phyloP scores from a whole-genome alignment of 2,797 vertebrate species.

The Chloroceryle amazona region DNA sequence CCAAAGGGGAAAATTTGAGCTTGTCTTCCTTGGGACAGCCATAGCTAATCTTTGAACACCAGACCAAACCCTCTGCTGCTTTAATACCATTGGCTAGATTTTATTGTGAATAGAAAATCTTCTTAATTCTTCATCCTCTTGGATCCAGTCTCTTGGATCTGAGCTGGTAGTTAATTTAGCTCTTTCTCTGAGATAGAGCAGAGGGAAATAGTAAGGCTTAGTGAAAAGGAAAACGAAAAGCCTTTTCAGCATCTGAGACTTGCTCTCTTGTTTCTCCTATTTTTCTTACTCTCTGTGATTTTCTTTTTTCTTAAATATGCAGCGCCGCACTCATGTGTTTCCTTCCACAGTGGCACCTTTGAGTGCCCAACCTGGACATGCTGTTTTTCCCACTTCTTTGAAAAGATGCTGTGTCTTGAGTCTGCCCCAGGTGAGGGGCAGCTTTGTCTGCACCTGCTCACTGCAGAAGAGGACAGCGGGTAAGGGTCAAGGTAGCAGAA shows the following conservation, averaged over 20 bases:
- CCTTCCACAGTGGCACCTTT: background rate
- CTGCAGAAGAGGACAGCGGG: background rate
- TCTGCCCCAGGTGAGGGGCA: background rate
- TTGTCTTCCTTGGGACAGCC: slow-evolving; percentile 11
- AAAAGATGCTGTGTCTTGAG: background rate
- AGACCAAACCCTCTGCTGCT: slow-evolving; percentile 35
- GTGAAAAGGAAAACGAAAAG: background rate
- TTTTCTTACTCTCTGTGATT: background rate
- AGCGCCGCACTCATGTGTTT: rapidly evolving
- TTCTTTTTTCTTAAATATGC: background rate
- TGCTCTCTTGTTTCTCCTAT: background rate
- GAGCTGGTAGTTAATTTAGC: slow-evolving; percentile 54
- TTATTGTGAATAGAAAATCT: slow-evolving; percentile 61
- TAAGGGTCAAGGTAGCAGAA: background rate
- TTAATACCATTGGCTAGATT: slow-evolving; percentile 2
- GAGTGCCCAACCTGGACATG: background rate
- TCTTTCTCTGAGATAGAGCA: slow-evolving; percentile 27
- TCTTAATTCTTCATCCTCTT: slow-evolving; percentile 67
- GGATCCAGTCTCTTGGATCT: slow-evolving; percentile 43
- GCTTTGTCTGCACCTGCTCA: background rate
- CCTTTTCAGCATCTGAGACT: background rate
- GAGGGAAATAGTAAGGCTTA: background rate
- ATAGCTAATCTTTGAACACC: slow-evolving; percentile 52
- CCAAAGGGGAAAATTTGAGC: background rate
- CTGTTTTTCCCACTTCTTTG: background rate